Conservation (phyloP, 2,113 vertebrate species). For the Phodopus roborovskii region DNA sequence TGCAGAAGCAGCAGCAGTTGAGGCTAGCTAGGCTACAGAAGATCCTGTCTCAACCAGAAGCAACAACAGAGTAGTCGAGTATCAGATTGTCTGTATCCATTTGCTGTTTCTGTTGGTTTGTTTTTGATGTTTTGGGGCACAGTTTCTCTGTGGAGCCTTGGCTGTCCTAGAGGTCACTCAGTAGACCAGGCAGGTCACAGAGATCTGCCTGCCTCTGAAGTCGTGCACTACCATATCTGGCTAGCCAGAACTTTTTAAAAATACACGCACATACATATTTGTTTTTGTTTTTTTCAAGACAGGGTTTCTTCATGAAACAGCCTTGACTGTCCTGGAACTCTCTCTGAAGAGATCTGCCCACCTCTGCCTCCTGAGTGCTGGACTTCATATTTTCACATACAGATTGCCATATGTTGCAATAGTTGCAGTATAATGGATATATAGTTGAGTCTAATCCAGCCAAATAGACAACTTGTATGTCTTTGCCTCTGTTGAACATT, state of each 20-base stretch:
- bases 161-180: background rate
- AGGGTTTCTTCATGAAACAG: background rate
- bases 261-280: background rate
- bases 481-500: background rate
- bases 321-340: background rate
- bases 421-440: background rate
- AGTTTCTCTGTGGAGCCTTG: background rate
- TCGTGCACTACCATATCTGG: background rate
- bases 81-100: background rate
- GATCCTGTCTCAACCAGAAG: background rate
- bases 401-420: background rate
- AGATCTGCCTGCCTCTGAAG: background rate
- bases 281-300: background rate
- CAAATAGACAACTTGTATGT: background rate
- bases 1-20: no score
- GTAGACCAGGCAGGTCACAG: background rate
- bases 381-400: background rate
- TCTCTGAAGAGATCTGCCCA: background rate
- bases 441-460: background rate
- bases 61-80: background rate
- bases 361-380: no score
- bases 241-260: background rate
- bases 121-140: background rate
- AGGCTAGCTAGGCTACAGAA: background rate
- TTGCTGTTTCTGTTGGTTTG: background rate